A percentile compares a stretch with the other conserved stretches of the same genome.
phyloP scores from a whole-genome alignment of 2,888 invertebrate genomes.

The Xylocampa areola region DNA sequence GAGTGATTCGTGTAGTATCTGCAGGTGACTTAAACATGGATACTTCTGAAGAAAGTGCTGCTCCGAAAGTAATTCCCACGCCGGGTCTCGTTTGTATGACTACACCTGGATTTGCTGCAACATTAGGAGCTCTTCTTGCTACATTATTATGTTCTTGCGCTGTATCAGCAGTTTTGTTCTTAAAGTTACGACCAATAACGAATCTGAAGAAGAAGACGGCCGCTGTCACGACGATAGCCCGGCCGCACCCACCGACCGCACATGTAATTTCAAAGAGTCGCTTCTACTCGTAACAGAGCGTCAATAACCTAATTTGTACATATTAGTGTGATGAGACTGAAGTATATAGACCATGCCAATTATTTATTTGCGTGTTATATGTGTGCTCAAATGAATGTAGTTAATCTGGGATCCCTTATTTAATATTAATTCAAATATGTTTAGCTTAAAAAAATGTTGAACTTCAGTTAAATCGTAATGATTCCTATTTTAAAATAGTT shows the following conservation, averaged over 20 bases:
- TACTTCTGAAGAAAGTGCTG: constrained; percentile 92
- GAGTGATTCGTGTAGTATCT: constrained; percentile 97
- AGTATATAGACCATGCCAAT: constrained; percentile 84
- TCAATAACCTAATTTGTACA: constrained; percentile 85
- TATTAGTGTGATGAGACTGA: constrained; percentile 90
- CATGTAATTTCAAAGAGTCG: constrained; percentile 90
- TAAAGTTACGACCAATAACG: constrained; percentile 93
- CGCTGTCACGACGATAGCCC: constrained; percentile 82
- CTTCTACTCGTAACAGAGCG: constrained; percentile 91
- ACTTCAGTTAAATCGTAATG: constrained; percentile 68
- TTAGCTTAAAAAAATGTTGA: constrained; percentile 60
- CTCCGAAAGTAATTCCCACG: constrained; percentile 90
- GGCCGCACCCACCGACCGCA: constrained; percentile 84
- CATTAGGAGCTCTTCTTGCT: constrained; percentile 94
- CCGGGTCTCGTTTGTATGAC: constrained; percentile 97
- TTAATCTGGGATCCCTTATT: constrained; percentile 61
- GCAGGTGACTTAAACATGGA: constrained; percentile 96
- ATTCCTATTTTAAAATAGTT: constrained; percentile 65
- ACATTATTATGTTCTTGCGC: constrained; percentile 96
- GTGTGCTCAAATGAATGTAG: constrained; percentile 77
- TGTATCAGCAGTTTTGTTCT: constrained; percentile 95
- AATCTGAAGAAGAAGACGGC: constrained; percentile 89
- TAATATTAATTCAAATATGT: constrained; percentile 57
- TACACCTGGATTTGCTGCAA: constrained; percentile 97
- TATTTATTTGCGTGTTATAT: constrained; percentile 76